Evolutionary conservation across 2,888 invertebrate species (phyloP), one percentile per base, ranked within the genome.

Genomic region (Pachliopta kotzebuea): DNA sequence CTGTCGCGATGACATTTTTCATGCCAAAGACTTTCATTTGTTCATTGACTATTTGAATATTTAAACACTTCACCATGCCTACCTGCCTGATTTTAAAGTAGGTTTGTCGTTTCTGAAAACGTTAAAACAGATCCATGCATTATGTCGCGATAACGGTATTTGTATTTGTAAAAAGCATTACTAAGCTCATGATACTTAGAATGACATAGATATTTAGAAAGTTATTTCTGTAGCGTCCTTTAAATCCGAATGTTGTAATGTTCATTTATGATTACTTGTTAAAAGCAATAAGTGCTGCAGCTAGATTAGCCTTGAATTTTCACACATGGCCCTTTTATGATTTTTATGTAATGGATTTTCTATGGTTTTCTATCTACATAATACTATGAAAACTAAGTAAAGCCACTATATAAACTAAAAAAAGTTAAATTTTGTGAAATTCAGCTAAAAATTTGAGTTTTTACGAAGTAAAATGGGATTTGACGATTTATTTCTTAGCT

Each of bases 1-100:
- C 83, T 89, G 89, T 90, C 89, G 80, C 79, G 83, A 79, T 85
- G 90, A 88, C 88, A 88, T 82, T 80, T 72, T 79, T 79, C 68
- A 70, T 72, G 80, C 77, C 79, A 79, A 74, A 60, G 68, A 70
- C 68, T 64, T 81, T 84, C 82, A 79, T 78, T 87, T 85, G 83
- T 88, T 88, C 79, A 68, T 57, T 60, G 29, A 7, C 18, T 20
- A 65, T 65, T 65, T 61, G 49, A 71, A 74, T 73, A 71, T 67
- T 58, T 68, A 72, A 68, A 72, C 69, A 72, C 61, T 52, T 57
- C 57, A 29, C 20, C n/a, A 54, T 45, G n/a, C 45, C 31, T 57
- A 49, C 53, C 65, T 54, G 65, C 65, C 65, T 61, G 65, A 61
- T 57, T 18, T 53, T 29, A 52, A 21, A 6, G 21, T 21, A 52